Conservation (phyloP, 2,113 vertebrate genomes). For the Ia io region DNA sequence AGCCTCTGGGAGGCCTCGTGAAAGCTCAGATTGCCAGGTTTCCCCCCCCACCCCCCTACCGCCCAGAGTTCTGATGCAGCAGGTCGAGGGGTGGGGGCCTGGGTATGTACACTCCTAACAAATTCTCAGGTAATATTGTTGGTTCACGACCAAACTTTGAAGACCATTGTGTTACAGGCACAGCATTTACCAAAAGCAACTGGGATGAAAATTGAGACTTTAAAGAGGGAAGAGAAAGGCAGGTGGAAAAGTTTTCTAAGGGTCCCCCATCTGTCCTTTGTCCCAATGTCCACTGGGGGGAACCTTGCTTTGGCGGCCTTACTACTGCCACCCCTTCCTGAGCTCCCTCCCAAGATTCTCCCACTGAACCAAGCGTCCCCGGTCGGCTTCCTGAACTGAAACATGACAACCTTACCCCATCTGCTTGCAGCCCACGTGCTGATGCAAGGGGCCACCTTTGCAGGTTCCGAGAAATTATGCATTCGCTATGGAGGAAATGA, state of each 20-base stretch:
- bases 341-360: neutral
- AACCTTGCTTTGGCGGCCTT: neutral
- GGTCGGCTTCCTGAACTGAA: conserved; percentile 59
- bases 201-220: neutral
- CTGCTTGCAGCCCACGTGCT: conserved; percentile 66
- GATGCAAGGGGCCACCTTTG: conserved; percentile 76
- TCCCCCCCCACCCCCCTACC: too few relatives aligned
- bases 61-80: neutral
- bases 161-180: neutral
- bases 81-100: neutral
- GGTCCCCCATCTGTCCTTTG: neutral
- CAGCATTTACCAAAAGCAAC: neutral
- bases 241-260: neutral
- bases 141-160: neutral
- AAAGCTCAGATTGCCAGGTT: neutral
- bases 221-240: neutral
- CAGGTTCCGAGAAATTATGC: conserved; percentile 84
- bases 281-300: neutral
- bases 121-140: neutral
- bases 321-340: neutral
- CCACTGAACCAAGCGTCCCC: neutral
- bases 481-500: conserved; percentile 85
- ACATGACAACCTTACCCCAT: conserved; percentile 70
- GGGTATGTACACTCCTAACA: neutral
- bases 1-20: neutral